phyloP scores from a whole-genome alignment of 2,113 vertebrate species.

The Archilochus colubris region DNA sequence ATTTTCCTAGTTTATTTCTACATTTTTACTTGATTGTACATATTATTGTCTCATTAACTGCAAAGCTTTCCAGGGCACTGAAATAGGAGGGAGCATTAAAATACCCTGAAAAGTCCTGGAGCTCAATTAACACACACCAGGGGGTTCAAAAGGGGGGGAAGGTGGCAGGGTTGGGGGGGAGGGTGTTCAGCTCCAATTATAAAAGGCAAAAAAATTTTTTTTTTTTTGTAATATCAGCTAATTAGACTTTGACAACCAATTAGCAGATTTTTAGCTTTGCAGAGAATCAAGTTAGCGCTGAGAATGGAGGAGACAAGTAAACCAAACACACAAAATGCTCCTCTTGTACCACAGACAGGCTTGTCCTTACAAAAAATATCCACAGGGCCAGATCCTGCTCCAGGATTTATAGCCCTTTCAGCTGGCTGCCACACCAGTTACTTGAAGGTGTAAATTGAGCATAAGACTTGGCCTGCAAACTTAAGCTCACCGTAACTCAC shows the following conservation, averaged over 20 bases:
- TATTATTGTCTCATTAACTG: constrained; percentile 68
- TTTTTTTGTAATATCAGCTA: constrained; percentile 49
- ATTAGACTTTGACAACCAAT: constrained; percentile 71
- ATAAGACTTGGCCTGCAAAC: constrained; percentile 30
- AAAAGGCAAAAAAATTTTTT: constrained; percentile 53
- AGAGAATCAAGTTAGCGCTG: constrained; percentile 36
- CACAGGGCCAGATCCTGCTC: constrained; percentile 20
- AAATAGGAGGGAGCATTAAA: constrained; percentile 56
- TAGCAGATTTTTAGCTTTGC: constrained; percentile 65
- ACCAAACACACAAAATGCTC: constrained; percentile 25
- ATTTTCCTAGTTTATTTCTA: neutral
- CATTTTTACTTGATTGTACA: constrained; percentile 54
- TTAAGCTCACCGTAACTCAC: constrained; percentile 52
- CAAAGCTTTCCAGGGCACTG: constrained; percentile 48
- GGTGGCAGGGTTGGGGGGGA: too few species aligned
- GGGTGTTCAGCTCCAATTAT: constrained; percentile 43
- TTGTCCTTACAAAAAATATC: constrained; percentile 2
- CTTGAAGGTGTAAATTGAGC: constrained; percentile 13
- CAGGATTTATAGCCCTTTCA: constrained; percentile 2
- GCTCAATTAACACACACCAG: constrained; percentile 65
- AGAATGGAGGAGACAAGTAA: constrained; percentile 43
- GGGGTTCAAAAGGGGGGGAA: constrained; percentile 18
- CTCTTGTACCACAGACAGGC: neutral
- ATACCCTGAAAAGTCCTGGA: constrained; percentile 50
- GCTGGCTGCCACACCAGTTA: neutral